Conservation (phyloP, 1,140 invertebrate genomes). For the Oreohelix idahoensis region DNA sequence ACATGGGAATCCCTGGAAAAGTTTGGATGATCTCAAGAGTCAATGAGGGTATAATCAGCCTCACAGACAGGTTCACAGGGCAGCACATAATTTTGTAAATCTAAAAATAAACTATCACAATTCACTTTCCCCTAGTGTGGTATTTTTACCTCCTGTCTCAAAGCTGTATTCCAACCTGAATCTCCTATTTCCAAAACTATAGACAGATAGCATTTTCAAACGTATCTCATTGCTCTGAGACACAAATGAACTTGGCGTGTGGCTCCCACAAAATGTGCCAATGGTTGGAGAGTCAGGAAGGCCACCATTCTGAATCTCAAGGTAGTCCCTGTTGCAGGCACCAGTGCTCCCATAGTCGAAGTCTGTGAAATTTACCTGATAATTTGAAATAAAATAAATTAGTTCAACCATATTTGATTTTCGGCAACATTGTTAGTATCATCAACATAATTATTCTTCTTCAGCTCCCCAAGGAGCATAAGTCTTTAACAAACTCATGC, state of each 20-base stretch:
- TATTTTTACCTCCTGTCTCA: constrained; percentile 55
- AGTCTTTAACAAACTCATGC: too few species aligned
- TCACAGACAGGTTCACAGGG: too few species aligned
- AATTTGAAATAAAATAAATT: not conserved
- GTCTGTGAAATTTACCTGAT: constrained; percentile 89
- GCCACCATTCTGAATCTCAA: constrained; percentile 91
- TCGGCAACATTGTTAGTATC: too few species aligned
- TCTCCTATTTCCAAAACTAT: constrained; percentile 80
- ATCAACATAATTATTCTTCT: too few species aligned
- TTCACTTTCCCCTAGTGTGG: too few species aligned
- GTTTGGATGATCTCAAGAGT: too few species aligned
- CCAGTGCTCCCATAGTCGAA: constrained; percentile 95
- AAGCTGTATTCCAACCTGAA: constrained; percentile 72
- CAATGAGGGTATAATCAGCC: too few species aligned
- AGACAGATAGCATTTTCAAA: constrained; percentile 90
- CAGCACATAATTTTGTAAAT: too few species aligned
- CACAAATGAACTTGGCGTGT: constrained; percentile 83
- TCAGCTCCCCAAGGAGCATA: too few species aligned
- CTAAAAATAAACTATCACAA: too few species aligned
- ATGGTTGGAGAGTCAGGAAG: constrained; percentile 72
- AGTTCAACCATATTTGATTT: too few species aligned
- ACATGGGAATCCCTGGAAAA: too few species aligned
- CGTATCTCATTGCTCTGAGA: constrained; percentile 90
- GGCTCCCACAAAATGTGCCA: constrained; percentile 86
- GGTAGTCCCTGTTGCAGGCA: constrained; percentile 92